A percentile compares a stretch with the other conserved stretches of the same genome.
Evolutionary conservation across 2,113 vertebrate genomes (phyloP).

Genomic region (Phaethon lepturus): DNA sequence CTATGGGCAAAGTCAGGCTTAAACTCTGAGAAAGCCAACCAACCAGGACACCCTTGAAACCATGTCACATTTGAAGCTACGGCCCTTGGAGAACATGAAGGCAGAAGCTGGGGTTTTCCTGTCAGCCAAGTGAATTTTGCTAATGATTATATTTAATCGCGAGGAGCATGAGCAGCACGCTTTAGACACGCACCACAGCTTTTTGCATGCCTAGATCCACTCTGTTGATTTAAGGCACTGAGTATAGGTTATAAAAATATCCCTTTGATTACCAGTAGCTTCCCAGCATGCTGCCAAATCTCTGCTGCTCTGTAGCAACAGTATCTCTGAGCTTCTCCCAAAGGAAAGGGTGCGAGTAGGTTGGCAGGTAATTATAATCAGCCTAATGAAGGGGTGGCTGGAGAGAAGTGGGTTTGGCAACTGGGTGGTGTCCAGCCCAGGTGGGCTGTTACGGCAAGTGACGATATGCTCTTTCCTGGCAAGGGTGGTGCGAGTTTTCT

Average conservation of each 20-base stretch:
- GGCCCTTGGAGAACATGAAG: background rate
- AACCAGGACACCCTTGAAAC: background rate
- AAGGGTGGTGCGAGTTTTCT: background rate
- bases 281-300: background rate
- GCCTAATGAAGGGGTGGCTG: background rate
- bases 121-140: background rate
- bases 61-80: background rate
- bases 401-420: background rate
- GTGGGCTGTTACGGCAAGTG: background rate
- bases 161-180: background rate
- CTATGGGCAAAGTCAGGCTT: background rate
- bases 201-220: background rate
- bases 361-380: constrained; percentile 12
- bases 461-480: background rate
- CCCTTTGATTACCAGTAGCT: background rate
- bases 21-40: background rate
- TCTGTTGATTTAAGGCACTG: background rate
- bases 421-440: background rate
- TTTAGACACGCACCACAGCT: background rate
- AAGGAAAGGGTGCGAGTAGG: background rate
- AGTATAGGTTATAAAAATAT: constrained; percentile 1
- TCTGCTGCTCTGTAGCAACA: background rate
- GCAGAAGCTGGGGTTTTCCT: background rate
- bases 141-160: background rate
- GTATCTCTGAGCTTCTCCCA: background rate